Percentiles rank a stretch among this genome's conserved stretches.
phyloP scores from a whole-genome alignment of 2,888 invertebrate species.

The Hypsopygia costalis region DNA sequence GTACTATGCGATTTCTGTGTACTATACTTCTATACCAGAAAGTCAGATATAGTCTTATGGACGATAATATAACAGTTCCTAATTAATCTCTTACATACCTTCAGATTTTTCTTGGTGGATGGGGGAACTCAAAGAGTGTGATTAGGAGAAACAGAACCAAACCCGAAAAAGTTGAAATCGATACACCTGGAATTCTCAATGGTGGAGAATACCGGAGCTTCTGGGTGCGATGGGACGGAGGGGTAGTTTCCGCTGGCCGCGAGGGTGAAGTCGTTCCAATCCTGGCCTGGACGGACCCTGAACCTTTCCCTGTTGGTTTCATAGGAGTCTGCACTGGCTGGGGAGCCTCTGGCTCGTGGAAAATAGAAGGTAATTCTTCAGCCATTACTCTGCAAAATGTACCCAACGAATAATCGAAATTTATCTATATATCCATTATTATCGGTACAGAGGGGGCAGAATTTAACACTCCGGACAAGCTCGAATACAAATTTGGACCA shows the following conservation, averaged over 20 bases:
- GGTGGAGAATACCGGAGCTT: constrained; percentile 89
- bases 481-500: constrained; percentile 81
- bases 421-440: constrained; percentile 18
- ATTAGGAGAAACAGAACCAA: constrained; percentile 89
- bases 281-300: constrained; percentile 85
- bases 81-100: no score
- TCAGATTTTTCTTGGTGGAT: constrained; percentile 92
- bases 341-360: constrained; percentile 91
- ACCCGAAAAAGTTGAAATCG: constrained; percentile 86
- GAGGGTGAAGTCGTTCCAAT: constrained; percentile 87
- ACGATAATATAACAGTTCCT: no score
- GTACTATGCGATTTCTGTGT: no score
- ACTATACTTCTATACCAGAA: no score
- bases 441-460: constrained; percentile 71
- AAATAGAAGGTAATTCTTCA: constrained; percentile 84
- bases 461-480: constrained; percentile 78
- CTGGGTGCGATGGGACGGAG: constrained; percentile 90
- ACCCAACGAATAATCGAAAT: constrained; percentile 60
- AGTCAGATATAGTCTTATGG: no score
- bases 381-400: constrained; percentile 51
- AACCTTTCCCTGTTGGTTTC: constrained; percentile 85
- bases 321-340: constrained; percentile 93
- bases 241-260: constrained; percentile 84
- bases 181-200: constrained; percentile 87
- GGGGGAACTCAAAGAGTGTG: constrained; percentile 91